Percentiles rank a stretch among this genome's conserved stretches.
phyloP scores from a whole-genome alignment of 1,140 invertebrate species.

The Tetramorium alpestre region DNA sequence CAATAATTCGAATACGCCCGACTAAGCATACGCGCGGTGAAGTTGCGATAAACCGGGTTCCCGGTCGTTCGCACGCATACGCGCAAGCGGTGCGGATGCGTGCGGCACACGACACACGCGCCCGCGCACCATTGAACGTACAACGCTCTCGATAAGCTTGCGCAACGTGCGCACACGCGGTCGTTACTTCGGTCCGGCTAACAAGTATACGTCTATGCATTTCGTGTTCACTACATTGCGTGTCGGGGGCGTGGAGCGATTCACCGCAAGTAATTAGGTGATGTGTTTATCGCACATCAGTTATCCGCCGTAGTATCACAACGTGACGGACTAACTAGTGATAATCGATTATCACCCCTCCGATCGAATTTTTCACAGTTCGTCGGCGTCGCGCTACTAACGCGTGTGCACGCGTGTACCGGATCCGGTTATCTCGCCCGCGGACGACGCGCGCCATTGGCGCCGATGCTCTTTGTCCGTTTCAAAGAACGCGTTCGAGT shows the following conservation, averaged over 20 bases:
- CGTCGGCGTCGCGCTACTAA: conserved; percentile 59
- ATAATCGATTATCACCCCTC: conserved; percentile 80
- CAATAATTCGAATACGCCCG: conserved; percentile 55
- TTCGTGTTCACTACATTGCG: conserved; percentile 68
- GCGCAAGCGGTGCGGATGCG: background rate
- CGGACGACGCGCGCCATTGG: background rate
- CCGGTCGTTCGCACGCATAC: conserved; percentile 2
- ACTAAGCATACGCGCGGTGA: conserved; percentile 35
- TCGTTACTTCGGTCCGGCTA: conserved; percentile 34
- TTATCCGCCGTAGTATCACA: conserved; percentile 71
- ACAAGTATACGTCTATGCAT: conserved; percentile 49
- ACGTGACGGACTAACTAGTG: conserved; percentile 74
- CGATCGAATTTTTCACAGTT: conserved; percentile 80
- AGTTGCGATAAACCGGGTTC: conserved; percentile 54
- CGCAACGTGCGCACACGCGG: conserved; percentile 38
- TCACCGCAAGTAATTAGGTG: conserved; percentile 83
- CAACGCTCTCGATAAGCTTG: conserved; percentile 21
- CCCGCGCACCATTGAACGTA: background rate
- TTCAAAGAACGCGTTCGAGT: conserved; percentile 19
- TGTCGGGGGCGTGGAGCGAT: conserved; percentile 74
- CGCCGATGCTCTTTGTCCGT: conserved; percentile 7
- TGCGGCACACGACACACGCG: background rate
- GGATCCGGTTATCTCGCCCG: conserved; percentile 34
- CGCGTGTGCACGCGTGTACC: conserved; percentile 3
- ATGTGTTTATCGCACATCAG: conserved; percentile 83